Conservation (phyloP, 1,140 invertebrate species). For the Drosophila santomea region DNA sequence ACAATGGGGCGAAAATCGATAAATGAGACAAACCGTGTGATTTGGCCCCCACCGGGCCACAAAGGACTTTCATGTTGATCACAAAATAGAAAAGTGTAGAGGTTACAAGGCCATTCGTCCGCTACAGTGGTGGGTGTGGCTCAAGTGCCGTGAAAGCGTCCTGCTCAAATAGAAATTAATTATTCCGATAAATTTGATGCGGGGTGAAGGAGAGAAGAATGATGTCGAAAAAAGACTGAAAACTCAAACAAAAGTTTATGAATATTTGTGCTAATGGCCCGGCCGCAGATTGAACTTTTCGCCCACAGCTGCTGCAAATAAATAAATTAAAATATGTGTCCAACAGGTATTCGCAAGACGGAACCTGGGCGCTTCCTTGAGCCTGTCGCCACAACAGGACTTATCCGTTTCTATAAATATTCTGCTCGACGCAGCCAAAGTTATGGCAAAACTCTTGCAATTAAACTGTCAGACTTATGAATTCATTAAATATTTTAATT, state of each 20-base stretch:
- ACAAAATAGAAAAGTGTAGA: slow-evolving; percentile 44
- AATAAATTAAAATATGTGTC: slow-evolving; percentile 55
- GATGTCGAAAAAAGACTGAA: not conserved
- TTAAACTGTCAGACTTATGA: slow-evolving; percentile 82
- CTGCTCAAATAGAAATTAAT: slow-evolving; percentile 42
- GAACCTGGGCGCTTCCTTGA: slow-evolving; percentile 23
- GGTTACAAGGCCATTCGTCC: slow-evolving; percentile 42
- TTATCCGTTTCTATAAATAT: slow-evolving; percentile 57
- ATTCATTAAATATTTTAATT: slow-evolving; percentile 83
- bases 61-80: slow-evolving; percentile 66
- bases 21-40: slow-evolving; percentile 75
- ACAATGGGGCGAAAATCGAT: slow-evolving; percentile 79
- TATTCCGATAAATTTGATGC: slow-evolving; percentile 50
- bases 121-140: slow-evolving; percentile 11
- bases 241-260: slow-evolving; percentile 44
- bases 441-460: slow-evolving; percentile 75
- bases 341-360: slow-evolving; percentile 35
- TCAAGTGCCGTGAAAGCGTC: slow-evolving; percentile 45
- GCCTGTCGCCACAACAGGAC: slow-evolving; percentile 17
- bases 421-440: slow-evolving; percentile 45
- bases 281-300: slow-evolving; percentile 42
- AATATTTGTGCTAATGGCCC: slow-evolving; percentile 48
- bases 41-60: slow-evolving; percentile 54
- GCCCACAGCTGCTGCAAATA: slow-evolving; percentile 45
- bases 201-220: not conserved